phyloP scores from a whole-genome alignment of 92 coral and sea anemone genomes.

The Plumapathes pennacea region DNA sequence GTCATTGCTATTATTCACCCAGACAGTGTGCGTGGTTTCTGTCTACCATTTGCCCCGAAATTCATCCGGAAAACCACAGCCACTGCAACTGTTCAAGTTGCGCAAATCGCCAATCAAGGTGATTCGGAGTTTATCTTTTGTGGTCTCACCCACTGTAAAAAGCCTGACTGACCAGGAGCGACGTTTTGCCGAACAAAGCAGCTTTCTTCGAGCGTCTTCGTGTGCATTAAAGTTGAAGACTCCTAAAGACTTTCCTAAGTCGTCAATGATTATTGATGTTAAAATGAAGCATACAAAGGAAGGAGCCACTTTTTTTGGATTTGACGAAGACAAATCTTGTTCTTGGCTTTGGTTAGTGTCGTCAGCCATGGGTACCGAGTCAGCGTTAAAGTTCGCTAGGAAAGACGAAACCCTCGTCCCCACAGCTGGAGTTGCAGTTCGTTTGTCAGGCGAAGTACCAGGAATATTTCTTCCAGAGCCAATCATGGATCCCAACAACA shows the following conservation, averaged over 20 bases:
- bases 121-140: no score
- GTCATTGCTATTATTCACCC: constrained; percentile 76
- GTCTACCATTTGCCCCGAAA: constrained; percentile 64
- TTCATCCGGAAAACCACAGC: neutral
- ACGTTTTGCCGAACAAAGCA: constrained; percentile 23
- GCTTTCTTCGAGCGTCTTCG: constrained; percentile 40
- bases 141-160: constrained; percentile 1
- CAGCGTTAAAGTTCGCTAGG: constrained; percentile 1
- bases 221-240: neutral
- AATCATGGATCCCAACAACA: neutral
- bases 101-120: constrained; percentile 1
- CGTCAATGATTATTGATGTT: constrained; percentile 4
- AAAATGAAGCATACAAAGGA: neutral
- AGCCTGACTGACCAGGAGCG: constrained; percentile 19
- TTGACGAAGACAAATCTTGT: neutral
- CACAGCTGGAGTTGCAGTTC: constrained; percentile 27
- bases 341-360: constrained; percentile 18
- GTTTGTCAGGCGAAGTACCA: neutral
- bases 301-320: constrained; percentile 1
- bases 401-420: constrained; percentile 10
- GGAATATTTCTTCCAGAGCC: constrained; percentile 9
- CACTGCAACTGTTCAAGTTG: constrained; percentile 5
- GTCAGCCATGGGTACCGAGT: constrained; percentile 24
- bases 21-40: constrained; percentile 62
- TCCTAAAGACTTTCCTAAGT: constrained; percentile 1